Evolutionary conservation across 2,113 vertebrate species (phyloP), one percentile per base, ranked within the genome.

Genomic region (Aix galericulata): DNA sequence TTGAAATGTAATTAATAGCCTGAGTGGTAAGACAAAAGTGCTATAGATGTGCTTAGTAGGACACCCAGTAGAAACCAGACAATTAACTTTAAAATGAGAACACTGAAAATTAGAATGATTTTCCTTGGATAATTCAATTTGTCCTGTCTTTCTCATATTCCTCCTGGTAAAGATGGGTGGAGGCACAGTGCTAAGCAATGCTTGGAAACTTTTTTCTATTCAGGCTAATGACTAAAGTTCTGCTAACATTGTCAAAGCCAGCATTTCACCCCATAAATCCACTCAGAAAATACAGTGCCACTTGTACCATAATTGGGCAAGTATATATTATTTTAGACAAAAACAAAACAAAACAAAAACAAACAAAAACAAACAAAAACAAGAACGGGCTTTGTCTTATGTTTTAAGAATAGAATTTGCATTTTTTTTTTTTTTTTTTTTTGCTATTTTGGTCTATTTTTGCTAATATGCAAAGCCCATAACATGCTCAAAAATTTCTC

Each of bases 1-100:
- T 60, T 88, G 80, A 68, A 74, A 75, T 68, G 52, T 12, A 86
- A 66, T 81, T 93, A 94, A 89, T 72, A 91, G 73, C 46, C 50
- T 88, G 68, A 93, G 53, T 32, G 59, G 42, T 40, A 67, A 59
- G 14, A 86, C 64, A 48, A 81, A 92, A 89, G 42, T 48, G 27
- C 52, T 77, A 36, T 4, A 81, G n/a, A 67, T 50, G 44, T 69
- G 60, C 46, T 86, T 52, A 83, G 50, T 14, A 93, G 79, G 90
- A 80, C 46, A 91, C 22, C 52, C 56, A 75, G 52, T 0, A 75
- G 76, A 88, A 94, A 81, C 6, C n/a, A 86, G 69, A 42, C 27
- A 86, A 22, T 66, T 26, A 81, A 55, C 29, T 86, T 83, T 56
- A 74, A 91, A 90, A 86, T 46, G 40, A 86, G 59, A 86, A 69